Conservation (phyloP, 2,113 vertebrate genomes). For the Sialia sialis region DNA sequence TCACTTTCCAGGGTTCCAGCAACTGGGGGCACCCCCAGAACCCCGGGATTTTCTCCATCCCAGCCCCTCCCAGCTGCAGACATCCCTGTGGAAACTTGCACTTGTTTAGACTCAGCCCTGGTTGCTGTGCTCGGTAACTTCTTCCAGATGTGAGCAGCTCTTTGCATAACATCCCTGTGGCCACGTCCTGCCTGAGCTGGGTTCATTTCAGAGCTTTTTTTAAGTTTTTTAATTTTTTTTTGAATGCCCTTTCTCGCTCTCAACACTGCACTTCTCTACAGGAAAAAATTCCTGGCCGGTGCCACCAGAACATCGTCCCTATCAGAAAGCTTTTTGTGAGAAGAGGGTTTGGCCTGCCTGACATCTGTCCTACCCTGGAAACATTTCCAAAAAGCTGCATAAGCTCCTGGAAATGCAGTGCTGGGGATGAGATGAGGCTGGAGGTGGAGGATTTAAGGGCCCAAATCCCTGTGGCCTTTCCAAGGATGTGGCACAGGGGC, state of each 20-base stretch:
- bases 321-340: neutral
- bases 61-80: neutral
- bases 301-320: neutral
- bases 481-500: neutral
- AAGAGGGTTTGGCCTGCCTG: neutral
- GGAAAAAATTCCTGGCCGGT: neutral
- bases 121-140: neutral
- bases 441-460: neutral
- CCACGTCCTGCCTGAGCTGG: neutral
- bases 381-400: neutral
- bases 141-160: constrained; percentile 50
- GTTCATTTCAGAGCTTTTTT: neutral
- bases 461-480: neutral
- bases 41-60: neutral
- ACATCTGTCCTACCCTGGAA: neutral
- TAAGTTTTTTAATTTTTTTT: too few species aligned
- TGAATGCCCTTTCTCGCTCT: neutral
- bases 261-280: neutral
- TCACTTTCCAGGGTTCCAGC: too few species aligned
- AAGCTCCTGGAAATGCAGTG: neutral
- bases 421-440: neutral
- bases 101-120: constrained; percentile 7
- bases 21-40: neutral
- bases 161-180: neutral
- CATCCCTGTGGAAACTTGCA: neutral